Base-by-base conservation (phyloP, 2,888 invertebrate species). In the Steinernema scapterisci region DNA sequence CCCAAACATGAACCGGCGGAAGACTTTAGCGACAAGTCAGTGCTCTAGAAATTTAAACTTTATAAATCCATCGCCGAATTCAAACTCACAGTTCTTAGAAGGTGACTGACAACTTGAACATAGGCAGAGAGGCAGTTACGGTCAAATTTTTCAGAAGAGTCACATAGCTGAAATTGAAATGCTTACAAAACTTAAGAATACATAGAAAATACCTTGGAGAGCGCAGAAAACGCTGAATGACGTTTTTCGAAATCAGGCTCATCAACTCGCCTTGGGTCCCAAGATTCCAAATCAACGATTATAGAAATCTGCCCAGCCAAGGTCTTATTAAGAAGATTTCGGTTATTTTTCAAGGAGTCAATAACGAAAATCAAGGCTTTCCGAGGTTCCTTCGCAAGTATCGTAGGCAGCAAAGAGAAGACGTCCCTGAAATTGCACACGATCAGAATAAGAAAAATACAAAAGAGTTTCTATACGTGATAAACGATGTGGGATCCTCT, bases 201-300 rank as follows among this genome's bases (percentile, higher is more conserved):
- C 48, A 48, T 19, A 3, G 13, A 27, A 27, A 6, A 6, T 63
- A 31, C 63, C 82, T 90, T 89, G 82, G 91, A 92, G 82, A 84
- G 38, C 9, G 31, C 16, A 1, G 16, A 11, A 63, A 94, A 94
- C 0, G 93, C 93, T 73, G 92, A 92, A 25, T 95, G 90, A 82
- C 97, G 91, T 82, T 91, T 91, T 77, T 93, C 92, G 84, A 93
- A 95, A 89, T 97, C 95, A 0, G 96, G 95, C 87, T 97, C 95
- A 83, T 96, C 95, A n/a, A 96, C 91, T 92, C 93, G 93, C 79
- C 92, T 91, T 56, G 91, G 91, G 88, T 96, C 93, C 91, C 92
- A 95, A 0, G 95, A 92, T 89, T 97, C 97, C 82, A 96, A 90
- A 88, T 93, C 82, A 7, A 83, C 79, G 7, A 79, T 43, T 19